Percentiles rank a stretch among this genome's conserved stretches.
Conservation (phyloP, 2,888 invertebrate species). For the Thymelicus acteon region DNA sequence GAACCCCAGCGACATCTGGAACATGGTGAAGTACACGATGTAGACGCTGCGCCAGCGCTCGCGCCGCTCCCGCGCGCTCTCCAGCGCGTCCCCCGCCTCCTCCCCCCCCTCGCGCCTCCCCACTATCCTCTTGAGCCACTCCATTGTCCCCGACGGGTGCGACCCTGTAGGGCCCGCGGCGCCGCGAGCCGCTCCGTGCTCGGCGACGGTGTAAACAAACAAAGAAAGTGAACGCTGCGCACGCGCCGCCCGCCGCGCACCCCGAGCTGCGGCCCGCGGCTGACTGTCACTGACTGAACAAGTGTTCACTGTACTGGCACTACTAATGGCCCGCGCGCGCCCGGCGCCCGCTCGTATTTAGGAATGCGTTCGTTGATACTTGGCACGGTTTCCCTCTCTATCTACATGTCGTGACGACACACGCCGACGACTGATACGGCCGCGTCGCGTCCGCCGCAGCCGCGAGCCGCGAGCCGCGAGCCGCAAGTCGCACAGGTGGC, state of each 20-base stretch:
- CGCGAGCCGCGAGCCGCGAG: too few relatives aligned
- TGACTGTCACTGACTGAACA: not conserved
- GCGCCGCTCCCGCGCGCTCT: conserved; percentile 87
- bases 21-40: conserved; percentile 95
- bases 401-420: conserved; percentile 38
- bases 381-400: conserved; percentile 48
- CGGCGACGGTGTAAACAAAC: conserved; percentile 52
- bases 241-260: conserved; percentile 32
- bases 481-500: too few relatives aligned
- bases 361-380: conserved; percentile 48
- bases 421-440: not conserved
- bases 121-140: conserved; percentile 60
- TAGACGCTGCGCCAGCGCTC: conserved; percentile 92
- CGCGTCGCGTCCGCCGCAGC: not conserved
- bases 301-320: too few relatives aligned
- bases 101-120: conserved; percentile 46
- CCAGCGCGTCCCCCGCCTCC: conserved; percentile 72
- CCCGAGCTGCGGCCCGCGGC: conserved; percentile 34
- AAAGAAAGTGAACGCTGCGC: conserved; percentile 45
- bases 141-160: conserved; percentile 50
- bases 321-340: conserved; percentile 29
- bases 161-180: not conserved
- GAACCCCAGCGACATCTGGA: conserved; percentile 94
- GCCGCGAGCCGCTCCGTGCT: conserved; percentile 9
- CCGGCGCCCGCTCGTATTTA: conserved; percentile 42